These are phyloP conservation scores for Cybosia mesomella DNA, from an alignment of 2,888 invertebrate species.

Conservation along the genomic window DNA sequence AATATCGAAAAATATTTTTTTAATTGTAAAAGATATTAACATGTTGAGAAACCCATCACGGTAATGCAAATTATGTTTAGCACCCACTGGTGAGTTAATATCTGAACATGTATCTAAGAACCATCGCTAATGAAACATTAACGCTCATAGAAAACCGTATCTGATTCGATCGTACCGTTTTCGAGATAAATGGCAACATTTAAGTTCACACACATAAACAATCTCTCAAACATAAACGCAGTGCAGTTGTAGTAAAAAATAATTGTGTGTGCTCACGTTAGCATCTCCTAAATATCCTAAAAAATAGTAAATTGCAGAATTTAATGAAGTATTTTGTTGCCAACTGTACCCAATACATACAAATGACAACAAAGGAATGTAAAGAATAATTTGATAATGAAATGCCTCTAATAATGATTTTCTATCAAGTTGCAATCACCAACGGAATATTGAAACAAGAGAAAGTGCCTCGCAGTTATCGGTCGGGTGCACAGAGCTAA, in stretches of 20 bases:
- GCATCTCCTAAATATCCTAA: neutral
- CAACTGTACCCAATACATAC: conserved; percentile 32
- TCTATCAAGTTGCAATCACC: neutral
- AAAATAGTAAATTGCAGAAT: neutral
- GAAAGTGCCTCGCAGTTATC: neutral
- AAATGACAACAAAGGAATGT: conserved; percentile 45
- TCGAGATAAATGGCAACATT: neutral
- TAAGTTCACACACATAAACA: neutral
- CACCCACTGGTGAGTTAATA: neutral
- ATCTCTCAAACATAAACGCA: neutral
- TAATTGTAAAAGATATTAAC: neutral
- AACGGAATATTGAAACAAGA: neutral
- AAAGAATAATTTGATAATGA: conserved; percentile 11
- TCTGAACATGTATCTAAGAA: neutral
- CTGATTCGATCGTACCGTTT: neutral
- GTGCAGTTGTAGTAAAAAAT: neutral
- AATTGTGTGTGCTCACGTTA: neutral
- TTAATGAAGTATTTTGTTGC: conserved; percentile 23
- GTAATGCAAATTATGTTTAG: neutral
- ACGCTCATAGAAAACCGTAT: neutral
- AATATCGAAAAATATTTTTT: neutral
- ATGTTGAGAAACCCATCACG: neutral
- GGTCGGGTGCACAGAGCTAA: neutral
- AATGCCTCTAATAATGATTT: neutral
- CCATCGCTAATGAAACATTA: neutral